phyloP scores from a whole-genome alignment of 2,888 invertebrate genomes.

The Caenorhabditis virilis region DNA sequence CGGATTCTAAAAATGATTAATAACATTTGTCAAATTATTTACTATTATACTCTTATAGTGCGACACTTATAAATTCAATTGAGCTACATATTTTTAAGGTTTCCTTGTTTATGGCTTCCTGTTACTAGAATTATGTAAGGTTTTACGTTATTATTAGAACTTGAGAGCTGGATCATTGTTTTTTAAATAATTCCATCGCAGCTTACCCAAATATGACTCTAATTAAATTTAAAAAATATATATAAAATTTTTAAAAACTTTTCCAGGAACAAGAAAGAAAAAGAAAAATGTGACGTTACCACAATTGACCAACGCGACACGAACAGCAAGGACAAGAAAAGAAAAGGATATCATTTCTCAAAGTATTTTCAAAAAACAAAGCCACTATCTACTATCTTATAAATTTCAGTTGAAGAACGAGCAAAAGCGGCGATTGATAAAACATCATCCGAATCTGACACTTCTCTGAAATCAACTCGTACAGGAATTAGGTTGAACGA shows the following conservation, averaged over 20 bases:
- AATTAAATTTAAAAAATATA: neutral
- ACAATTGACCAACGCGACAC: conserved; percentile 17
- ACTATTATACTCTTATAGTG: no score
- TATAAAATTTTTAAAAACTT: neutral
- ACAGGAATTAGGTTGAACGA: conserved; percentile 27
- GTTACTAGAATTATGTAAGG: no score
- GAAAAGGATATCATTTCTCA: conserved; percentile 13
- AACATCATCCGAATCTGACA: conserved; percentile 31
- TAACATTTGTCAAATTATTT: no score
- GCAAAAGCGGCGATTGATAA: conserved; percentile 12
- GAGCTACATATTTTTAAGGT: no score
- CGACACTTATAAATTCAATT: no score
- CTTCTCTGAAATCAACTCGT: conserved; percentile 13
- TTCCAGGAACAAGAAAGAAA: conserved; percentile 18
- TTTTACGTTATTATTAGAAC: no score
- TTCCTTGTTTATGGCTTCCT: no score
- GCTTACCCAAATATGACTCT: no score
- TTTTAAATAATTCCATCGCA: no score
- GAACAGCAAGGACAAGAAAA: conserved; percentile 1
- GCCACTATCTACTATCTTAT: neutral
- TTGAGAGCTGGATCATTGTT: no score
- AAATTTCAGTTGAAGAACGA: conserved; percentile 13
- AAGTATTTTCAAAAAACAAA: conserved; percentile 7
- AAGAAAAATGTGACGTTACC: conserved; percentile 33
- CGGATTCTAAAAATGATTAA: no score